These are phyloP conservation scores for Stenurella melanura DNA, from an alignment of 2,888 invertebrate genomes.

Conservation along the genomic window DNA sequence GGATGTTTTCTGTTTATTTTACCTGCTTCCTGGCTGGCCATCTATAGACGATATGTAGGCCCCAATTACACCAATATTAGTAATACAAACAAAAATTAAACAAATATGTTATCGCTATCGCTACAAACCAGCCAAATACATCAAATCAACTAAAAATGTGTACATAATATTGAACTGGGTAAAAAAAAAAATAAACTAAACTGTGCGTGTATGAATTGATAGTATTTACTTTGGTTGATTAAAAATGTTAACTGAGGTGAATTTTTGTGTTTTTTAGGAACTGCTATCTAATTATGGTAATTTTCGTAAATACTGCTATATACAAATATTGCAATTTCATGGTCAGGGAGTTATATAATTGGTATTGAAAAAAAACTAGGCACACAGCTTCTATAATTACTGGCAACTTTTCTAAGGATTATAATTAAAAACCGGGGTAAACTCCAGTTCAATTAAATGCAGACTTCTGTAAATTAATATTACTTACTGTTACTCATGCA, in stretches of 20 bases:
- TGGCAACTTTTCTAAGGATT: neutral
- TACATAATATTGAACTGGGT: constrained; percentile 6
- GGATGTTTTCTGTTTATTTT: constrained; percentile 50
- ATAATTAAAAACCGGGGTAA: neutral
- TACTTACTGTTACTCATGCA: neutral
- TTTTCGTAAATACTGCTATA: neutral
- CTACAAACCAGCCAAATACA: constrained; percentile 34
- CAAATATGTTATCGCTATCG: constrained; percentile 29
- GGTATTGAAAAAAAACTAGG: neutral
- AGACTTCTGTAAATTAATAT: neutral
- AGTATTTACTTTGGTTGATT: neutral
- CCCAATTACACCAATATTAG: constrained; percentile 44
- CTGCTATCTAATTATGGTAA: neutral
- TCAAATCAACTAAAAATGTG: constrained; percentile 6
- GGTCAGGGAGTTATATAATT: neutral
- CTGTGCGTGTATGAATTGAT: neutral
- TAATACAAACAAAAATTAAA: constrained; percentile 41
- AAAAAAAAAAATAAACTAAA: neutral
- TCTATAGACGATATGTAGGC: constrained; percentile 49
- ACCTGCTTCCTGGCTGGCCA: constrained; percentile 62
- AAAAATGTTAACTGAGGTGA: too few species aligned
- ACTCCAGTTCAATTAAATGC: constrained; percentile 16
- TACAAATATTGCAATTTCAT: neutral
- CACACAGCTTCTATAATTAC: neutral
- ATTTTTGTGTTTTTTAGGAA: neutral